Conservation (phyloP, 2,113 vertebrate genomes). For the Drymodes brunneopygia region DNA sequence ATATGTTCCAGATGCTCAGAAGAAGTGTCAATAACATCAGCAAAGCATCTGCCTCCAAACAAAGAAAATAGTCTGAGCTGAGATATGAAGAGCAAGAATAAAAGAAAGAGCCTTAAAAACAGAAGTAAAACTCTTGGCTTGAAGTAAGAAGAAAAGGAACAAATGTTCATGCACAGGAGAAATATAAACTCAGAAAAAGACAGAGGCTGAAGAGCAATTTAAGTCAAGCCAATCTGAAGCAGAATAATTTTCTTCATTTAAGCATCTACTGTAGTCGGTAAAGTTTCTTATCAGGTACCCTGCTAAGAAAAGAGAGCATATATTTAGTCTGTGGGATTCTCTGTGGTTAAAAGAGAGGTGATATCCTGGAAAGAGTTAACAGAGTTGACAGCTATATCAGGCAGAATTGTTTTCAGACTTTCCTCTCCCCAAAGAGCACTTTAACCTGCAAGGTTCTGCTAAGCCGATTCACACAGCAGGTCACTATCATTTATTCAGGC, state of each 20-base stretch:
- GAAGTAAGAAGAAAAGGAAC: neutral
- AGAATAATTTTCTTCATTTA: neutral
- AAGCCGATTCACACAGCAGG: conserved; percentile 39
- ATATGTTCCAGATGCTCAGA: conserved; percentile 27
- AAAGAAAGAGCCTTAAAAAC: neutral
- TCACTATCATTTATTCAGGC: conserved; percentile 36
- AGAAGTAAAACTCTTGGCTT: neutral
- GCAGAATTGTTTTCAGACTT: conserved; percentile 43
- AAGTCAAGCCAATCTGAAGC: neutral
- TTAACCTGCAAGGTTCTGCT: conserved; percentile 44
- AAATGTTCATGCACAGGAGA: neutral
- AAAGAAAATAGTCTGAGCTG: neutral
- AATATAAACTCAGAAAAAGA: neutral
- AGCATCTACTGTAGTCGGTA: neutral
- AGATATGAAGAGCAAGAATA: neutral
- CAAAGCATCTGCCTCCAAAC: conserved; percentile 33
- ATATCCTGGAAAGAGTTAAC: conserved; percentile 31
- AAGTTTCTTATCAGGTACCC: neutral
- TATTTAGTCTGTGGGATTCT: neutral
- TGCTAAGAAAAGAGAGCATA: neutral
- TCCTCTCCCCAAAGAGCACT: conserved; percentile 32
- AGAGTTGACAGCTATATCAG: conserved; percentile 41
- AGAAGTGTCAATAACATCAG: conserved; percentile 41
- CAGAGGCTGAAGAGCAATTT: neutral
- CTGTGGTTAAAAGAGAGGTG: neutral